Conservation (phyloP, 2,888 invertebrate species). For the Cyclophora albipunctata region DNA sequence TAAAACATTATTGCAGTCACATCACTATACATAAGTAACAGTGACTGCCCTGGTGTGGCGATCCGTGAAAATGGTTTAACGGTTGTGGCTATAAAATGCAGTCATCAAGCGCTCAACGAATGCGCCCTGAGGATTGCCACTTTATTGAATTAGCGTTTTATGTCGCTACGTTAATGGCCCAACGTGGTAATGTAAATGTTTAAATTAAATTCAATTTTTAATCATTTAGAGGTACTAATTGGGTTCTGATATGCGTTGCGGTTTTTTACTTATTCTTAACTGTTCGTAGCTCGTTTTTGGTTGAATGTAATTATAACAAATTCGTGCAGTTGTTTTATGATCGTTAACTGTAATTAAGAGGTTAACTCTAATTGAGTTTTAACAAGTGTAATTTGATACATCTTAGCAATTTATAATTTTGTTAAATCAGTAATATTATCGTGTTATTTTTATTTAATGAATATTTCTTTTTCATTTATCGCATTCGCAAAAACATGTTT, state of each 20-base stretch:
- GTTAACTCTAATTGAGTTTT: no score
- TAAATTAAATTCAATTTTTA: constrained; percentile 11
- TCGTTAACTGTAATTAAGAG: no score
- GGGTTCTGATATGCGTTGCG: neutral
- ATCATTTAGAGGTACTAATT: neutral
- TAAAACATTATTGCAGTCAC: neutral
- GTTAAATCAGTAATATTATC: no score
- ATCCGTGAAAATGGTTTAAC: constrained; percentile 37
- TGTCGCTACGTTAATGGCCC: constrained; percentile 9
- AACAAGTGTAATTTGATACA: no score
- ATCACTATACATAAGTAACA: neutral
- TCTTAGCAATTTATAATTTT: no score
- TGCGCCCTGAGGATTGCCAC: constrained; percentile 31
- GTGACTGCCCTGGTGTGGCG: constrained; percentile 15
- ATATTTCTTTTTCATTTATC: no score
- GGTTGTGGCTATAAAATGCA: constrained; percentile 38
- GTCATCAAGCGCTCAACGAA: constrained; percentile 29
- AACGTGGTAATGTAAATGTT: constrained; percentile 15
- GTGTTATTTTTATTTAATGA: no score
- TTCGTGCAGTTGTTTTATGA: no score
- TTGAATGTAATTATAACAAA: no score
- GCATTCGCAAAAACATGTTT: no score
- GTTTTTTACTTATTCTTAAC: no score
- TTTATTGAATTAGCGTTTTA: constrained; percentile 30
- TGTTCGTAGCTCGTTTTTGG: no score